Evolutionary conservation across 2,113 vertebrate species (phyloP).

Genomic region (Mesitornis unicolor): DNA sequence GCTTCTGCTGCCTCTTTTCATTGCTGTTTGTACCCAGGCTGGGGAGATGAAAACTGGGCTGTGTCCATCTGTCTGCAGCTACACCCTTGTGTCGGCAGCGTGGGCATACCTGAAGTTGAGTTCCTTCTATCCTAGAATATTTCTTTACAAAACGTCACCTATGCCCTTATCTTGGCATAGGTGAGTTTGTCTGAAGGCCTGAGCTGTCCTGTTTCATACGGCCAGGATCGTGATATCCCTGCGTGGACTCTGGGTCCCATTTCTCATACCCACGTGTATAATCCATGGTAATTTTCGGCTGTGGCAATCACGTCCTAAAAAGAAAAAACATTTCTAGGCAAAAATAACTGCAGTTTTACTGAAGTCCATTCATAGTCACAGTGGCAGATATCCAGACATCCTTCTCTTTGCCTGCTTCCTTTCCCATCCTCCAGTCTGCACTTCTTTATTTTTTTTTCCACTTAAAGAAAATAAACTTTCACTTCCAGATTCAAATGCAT

Average conservation of each 20-base stretch:
- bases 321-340: background rate
- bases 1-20: background rate
- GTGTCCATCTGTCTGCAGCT: background rate
- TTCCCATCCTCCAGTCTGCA: conserved; percentile 32
- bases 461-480: conserved; percentile 12
- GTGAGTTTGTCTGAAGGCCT: background rate
- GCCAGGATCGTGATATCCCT: background rate
- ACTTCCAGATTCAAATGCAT: background rate
- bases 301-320: background rate
- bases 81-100: background rate
- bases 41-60: background rate
- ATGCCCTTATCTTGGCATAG: background rate
- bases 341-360: background rate
- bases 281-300: background rate
- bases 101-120: background rate
- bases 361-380: background rate
- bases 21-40: background rate
- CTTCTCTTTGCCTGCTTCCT: background rate
- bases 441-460: background rate
- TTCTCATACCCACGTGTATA: background rate
- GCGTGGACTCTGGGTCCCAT: background rate
- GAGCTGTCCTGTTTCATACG: background rate
- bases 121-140: background rate
- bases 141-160: background rate
- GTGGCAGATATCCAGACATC: background rate